phyloP scores from a whole-genome alignment of 2,113 vertebrate genomes.

The Taurulus bubalis region DNA sequence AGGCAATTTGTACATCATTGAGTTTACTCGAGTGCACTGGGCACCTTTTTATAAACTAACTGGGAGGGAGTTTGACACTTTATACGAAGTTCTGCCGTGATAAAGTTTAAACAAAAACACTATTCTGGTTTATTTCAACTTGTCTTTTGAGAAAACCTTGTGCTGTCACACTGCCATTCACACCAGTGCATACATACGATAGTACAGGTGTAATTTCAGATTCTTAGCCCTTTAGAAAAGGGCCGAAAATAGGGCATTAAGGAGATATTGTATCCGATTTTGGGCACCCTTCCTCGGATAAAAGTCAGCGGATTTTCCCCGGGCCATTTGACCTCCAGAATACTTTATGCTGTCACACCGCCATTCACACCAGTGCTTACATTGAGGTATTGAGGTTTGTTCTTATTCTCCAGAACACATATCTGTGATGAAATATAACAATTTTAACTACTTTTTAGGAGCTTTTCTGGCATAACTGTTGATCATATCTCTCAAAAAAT shows the following conservation, averaged over 20 bases:
- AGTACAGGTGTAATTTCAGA: no score
- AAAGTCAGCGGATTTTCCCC: no score
- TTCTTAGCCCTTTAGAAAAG: no score
- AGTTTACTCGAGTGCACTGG: constrained; percentile 63
- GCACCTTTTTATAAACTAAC: constrained; percentile 9
- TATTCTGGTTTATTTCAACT: neutral
- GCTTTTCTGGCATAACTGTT: neutral
- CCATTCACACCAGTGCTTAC: no score
- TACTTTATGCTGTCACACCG: no score
- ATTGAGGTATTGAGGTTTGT: neutral
- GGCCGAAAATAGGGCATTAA: no score
- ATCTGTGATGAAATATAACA: no score
- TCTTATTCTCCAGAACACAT: neutral
- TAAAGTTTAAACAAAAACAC: neutral
- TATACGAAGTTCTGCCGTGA: neutral
- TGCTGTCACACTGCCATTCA: no score
- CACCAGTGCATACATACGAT: no score
- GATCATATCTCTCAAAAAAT: neutral
- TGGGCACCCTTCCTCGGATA: no score
- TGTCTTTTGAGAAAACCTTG: neutral
- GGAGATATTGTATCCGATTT: no score
- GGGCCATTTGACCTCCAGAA: no score
- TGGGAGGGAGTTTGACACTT: neutral
- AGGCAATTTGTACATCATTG: constrained; percentile 15
- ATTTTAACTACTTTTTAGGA: neutral